phyloP scores from a whole-genome alignment of 2,113 vertebrate genomes.

The Chrysochloris asiatica region DNA sequence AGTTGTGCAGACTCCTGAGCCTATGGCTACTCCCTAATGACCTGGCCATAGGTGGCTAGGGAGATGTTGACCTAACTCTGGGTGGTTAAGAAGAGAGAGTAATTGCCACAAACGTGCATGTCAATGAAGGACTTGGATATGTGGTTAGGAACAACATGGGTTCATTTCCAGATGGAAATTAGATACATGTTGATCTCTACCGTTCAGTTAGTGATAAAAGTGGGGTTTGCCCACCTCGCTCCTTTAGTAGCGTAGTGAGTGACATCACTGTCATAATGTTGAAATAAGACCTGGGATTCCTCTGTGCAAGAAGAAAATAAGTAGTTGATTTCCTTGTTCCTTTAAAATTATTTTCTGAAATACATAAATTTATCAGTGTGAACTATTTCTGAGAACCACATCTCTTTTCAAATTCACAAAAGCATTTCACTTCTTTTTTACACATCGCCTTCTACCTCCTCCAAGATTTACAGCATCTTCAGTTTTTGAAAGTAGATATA shows the following conservation, averaged over 20 bases:
- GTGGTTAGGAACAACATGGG: not conserved
- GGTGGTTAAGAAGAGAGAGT: not conserved
- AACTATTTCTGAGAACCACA: constrained; percentile 7
- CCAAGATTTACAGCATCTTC: not conserved
- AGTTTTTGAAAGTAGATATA: constrained; percentile 1
- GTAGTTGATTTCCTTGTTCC: not conserved
- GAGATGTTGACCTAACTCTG: not conserved
- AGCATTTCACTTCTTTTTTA: not conserved
- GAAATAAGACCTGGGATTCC: not conserved
- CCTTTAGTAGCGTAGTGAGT: not conserved
- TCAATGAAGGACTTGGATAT: no score
- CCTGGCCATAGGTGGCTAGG: not conserved
- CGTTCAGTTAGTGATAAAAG: not conserved
- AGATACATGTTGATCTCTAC: not conserved
- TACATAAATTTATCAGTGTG: not conserved
- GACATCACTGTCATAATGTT: not conserved
- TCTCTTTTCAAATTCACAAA: constrained; percentile 4
- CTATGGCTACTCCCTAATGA: not conserved
- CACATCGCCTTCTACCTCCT: not conserved
- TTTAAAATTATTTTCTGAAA: constrained; percentile 44
- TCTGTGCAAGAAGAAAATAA: not conserved
- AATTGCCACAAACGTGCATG: not conserved
- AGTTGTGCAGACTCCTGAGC: not conserved
- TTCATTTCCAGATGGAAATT: not conserved
- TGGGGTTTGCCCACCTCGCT: not conserved